phyloP scores from a whole-genome alignment of 2,888 invertebrate species.

The Troides oblongomaculatus region DNA sequence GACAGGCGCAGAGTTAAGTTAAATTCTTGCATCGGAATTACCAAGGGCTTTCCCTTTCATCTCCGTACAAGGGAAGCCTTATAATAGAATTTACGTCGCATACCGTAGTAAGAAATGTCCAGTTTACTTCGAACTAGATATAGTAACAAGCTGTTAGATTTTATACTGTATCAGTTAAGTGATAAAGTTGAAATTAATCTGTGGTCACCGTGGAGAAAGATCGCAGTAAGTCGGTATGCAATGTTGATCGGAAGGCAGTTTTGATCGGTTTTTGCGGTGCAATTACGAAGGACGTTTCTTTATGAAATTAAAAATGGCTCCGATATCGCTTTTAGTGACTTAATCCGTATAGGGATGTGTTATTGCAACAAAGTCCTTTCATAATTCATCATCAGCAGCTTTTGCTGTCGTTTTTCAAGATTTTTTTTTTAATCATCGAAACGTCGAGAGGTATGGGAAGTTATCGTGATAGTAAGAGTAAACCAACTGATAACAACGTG shows the following conservation, averaged over 20 bases:
- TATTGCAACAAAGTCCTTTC: too few relatives aligned
- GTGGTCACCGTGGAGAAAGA: not conserved
- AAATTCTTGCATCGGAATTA: constrained; percentile 34
- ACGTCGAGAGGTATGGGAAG: too few relatives aligned
- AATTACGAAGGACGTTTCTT: constrained; percentile 38
- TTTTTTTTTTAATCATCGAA: too few relatives aligned
- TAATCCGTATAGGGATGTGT: not conserved
- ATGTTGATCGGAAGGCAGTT: constrained; percentile 30
- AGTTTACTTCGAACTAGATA: constrained; percentile 24
- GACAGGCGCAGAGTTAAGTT: constrained; percentile 27
- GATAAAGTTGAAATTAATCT: constrained; percentile 15
- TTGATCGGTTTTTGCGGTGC: constrained; percentile 36
- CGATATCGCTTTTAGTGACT: constrained; percentile 7
- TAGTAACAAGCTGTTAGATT: constrained; percentile 7
- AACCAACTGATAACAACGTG: too few relatives aligned
- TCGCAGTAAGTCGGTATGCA: constrained; percentile 2
- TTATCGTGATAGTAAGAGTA: too few relatives aligned
- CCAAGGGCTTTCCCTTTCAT: constrained; percentile 55
- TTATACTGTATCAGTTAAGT: not conserved
- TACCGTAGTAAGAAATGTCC: constrained; percentile 55
- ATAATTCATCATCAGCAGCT: too few relatives aligned
- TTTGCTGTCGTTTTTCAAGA: too few relatives aligned
- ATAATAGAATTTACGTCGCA: constrained; percentile 58
- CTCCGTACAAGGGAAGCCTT: constrained; percentile 47
- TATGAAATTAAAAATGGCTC: constrained; percentile 22